Evolutionary conservation across 2,888 invertebrate genomes (phyloP).

Genomic region (Tribolium freemani): DNA sequence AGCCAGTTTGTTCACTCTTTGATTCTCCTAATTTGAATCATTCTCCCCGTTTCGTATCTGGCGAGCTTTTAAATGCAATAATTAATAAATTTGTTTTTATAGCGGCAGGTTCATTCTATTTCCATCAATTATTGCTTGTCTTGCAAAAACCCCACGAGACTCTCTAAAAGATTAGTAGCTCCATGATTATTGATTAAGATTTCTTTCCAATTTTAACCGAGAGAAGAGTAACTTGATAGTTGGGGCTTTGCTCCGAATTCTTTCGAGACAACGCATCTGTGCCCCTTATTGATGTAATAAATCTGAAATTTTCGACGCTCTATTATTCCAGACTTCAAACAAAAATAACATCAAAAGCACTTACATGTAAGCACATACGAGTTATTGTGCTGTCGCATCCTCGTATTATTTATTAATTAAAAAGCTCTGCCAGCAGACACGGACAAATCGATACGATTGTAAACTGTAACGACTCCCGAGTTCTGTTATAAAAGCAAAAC

Average conservation of each 20-base stretch:
- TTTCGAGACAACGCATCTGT: constrained; percentile 1
- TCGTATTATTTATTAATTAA: constrained; percentile 23
- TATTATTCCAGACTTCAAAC: background rate
- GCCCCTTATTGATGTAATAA: constrained; percentile 12
- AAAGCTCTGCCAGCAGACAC: constrained; percentile 3
- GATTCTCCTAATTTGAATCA: constrained; percentile 31
- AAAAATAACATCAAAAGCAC: constrained; percentile 17
- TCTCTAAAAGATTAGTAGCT: background rate
- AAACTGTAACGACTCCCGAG: constrained; percentile 21
- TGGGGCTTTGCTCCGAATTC: background rate
- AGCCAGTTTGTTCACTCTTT: constrained; percentile 18
- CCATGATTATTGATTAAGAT: background rate
- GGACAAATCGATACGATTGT: constrained; percentile 26
- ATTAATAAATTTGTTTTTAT: constrained; percentile 31
- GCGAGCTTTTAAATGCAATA: constrained; percentile 31
- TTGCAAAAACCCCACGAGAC: background rate
- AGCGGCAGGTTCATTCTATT: constrained; percentile 3
- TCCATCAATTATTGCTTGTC: constrained; percentile 7
- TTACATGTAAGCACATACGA: background rate
- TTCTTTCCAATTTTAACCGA: background rate
- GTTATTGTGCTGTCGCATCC: constrained; percentile 4
- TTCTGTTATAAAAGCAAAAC: constrained; percentile 26
- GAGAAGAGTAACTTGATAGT: background rate
- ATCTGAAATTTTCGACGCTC: constrained; percentile 18
- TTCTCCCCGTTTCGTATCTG: constrained; percentile 24